A percentile compares a stretch with the other conserved stretches of the same genome.
Evolutionary conservation across 2,888 invertebrate species (phyloP).

Genomic region (Eledone cirrhosa): DNA sequence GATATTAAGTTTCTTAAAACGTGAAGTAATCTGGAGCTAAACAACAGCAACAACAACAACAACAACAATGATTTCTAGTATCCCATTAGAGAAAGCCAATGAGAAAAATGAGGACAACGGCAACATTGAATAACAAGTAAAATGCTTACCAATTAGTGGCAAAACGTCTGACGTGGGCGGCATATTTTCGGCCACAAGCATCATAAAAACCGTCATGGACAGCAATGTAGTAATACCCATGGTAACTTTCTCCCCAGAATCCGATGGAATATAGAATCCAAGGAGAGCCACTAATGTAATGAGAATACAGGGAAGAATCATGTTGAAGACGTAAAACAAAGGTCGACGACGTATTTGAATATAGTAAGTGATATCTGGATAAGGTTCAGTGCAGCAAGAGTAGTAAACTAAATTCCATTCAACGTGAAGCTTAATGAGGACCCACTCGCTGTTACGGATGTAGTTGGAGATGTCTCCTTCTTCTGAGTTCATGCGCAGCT

Average conservation of each 20-base stretch:
- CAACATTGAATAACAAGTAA: neutral
- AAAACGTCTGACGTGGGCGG: conserved; percentile 72
- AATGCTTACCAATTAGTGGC: conserved; percentile 69
- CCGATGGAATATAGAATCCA: conserved; percentile 72
- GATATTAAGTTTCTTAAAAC: no score
- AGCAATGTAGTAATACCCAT: conserved; percentile 71
- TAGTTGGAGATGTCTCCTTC: conserved; percentile 88
- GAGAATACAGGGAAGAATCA: conserved; percentile 71
- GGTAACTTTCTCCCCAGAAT: conserved; percentile 69
- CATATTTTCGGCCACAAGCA: conserved; percentile 72
- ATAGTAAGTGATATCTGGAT: conserved; percentile 70
- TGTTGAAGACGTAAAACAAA: conserved; percentile 71
- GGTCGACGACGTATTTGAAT: conserved; percentile 69
- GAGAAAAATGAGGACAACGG: no score
- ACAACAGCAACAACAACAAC: no score
- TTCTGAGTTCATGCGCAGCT: conserved; percentile 69
- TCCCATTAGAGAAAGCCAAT: no score
- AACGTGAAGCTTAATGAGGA: conserved; percentile 71
- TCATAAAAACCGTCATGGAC: conserved; percentile 72
- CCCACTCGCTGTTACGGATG: conserved; percentile 91
- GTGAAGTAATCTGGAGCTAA: no score
- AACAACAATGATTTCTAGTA: no score
- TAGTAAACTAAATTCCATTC: conserved; percentile 71
- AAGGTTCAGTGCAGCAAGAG: conserved; percentile 68
- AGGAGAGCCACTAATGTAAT: conserved; percentile 71